Evolutionary conservation across 1,140 invertebrate species (phyloP), one percentile per base, ranked within the genome.

Genomic region (Chlorops oryzae): DNA sequence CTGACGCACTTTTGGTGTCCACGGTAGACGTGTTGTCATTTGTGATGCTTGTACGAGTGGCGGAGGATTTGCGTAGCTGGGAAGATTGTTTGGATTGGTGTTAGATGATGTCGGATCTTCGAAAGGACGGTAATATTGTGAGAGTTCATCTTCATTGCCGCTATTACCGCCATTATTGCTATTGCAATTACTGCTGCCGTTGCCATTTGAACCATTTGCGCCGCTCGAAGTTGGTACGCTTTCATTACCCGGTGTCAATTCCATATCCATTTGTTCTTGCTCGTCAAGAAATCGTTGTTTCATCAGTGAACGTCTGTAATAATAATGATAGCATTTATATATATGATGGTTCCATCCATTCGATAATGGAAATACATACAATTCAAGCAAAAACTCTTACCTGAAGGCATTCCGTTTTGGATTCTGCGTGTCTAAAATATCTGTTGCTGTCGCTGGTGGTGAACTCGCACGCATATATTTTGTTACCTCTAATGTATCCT

Each of bases 231-330:
- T 38, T 45, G 51, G 12, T 45, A 55, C 15, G 57, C 46, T 57
- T 20, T 66, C 64, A 28, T 68, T 68, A n/a, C 63, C 68, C 17
- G 57, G 24, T 42, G 58, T 59, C 39, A 68, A 70, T 58, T 82
- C 81, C 59, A 82, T 78, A 55, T 87, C 85, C 68, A 88, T 83
- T 62, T 79, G 80, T 57, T 84, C 84, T 34, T 74, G 83, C 75
- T 96, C 92, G 74, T 96, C 92, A 38, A 96, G 75, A 54, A 91
- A 94, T 57, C 86, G 92, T 80, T 97, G 94, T 73, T 97, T 97
- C 62, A 63, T 68, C 40, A 70, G 41, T 1, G 66, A 69, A 12
- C 66, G 63, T 12, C 65, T 67, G 21, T 1, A 40, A 50, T 7
- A 32, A 32, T 15, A 38, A n/a, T n/a, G n/a, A n/a, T n/a, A n/a